Conservation (phyloP, 35 echinoderm and acorn worm species). For the Holothuria glaberrima region DNA sequence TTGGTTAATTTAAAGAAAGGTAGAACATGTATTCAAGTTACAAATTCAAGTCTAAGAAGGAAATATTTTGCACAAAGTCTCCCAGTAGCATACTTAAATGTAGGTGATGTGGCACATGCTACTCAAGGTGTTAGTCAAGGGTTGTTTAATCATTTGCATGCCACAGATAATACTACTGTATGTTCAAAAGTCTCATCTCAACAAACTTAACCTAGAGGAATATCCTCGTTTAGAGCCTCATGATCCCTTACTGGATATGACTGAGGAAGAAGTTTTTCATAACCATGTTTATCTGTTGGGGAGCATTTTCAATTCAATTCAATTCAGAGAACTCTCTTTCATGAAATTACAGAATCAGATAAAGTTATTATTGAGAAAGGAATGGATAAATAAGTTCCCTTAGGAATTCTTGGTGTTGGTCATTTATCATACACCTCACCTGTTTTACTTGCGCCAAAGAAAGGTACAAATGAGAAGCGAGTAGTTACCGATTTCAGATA, state of each 20-base stretch:
- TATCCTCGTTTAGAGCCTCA: too few species aligned
- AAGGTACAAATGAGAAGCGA: slow-evolving; percentile 21
- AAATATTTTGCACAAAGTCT: not conserved
- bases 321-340: not conserved
- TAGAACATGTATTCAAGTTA: not conserved
- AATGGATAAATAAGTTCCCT: not conserved
- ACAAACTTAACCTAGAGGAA: too few species aligned
- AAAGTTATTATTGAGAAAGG: slow-evolving; percentile 2
- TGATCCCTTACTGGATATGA: too few species aligned
- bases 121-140: not conserved
- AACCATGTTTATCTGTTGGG: too few species aligned
- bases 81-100: not conserved
- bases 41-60: too few species aligned
- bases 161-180: too few species aligned
- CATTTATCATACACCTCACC: slow-evolving; percentile 10
- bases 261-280: too few species aligned
- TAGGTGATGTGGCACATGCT: not conserved
- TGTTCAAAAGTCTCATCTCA: too few species aligned
- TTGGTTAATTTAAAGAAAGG: not conserved
- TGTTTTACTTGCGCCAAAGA: not conserved
- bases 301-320: not conserved
- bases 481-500: slow-evolving; percentile 44
- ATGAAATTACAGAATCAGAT: not conserved
- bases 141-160: not conserved
- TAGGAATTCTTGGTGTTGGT: slow-evolving; percentile 4